phyloP scores from a whole-genome alignment of 2,113 vertebrate genomes.

The Hiodon tergisus region DNA sequence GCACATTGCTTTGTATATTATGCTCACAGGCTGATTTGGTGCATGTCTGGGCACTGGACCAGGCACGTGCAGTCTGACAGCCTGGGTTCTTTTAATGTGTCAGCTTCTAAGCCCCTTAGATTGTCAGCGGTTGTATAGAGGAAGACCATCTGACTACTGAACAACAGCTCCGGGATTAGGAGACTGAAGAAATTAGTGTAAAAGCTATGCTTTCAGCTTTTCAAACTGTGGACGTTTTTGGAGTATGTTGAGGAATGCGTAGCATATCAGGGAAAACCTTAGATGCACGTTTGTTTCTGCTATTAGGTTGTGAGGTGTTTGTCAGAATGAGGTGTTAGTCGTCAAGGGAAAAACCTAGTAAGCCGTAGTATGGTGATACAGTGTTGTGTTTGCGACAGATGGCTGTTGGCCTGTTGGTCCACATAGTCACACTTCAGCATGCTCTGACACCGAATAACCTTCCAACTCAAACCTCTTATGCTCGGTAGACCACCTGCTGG shows the following conservation, averaged over 20 bases:
- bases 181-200: not conserved
- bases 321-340: not conserved
- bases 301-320: not conserved
- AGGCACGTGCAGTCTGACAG: not conserved
- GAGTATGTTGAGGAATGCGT: not conserved
- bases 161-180: not conserved
- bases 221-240: not conserved
- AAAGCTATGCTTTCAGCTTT: not conserved
- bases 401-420: conserved; percentile 11
- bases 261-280: not conserved
- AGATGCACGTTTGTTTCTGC: not conserved
- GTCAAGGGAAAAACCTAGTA: conserved; percentile 3
- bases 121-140: not conserved
- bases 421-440: conserved; percentile 12
- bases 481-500: conserved; percentile 17
- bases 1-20: not conserved
- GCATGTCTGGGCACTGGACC: not conserved
- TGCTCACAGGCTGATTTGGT: not conserved
- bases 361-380: not conserved
- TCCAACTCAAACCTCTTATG: conserved; percentile 17
- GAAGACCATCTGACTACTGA: not conserved
- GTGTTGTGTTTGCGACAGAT: conserved; percentile 11
- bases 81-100: not conserved
- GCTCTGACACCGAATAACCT: conserved; percentile 19
- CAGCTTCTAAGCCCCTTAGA: not conserved